These are phyloP conservation scores for Blastobasis adustella DNA, from an alignment of 2,888 invertebrate species.

Conservation along the genomic window DNA sequence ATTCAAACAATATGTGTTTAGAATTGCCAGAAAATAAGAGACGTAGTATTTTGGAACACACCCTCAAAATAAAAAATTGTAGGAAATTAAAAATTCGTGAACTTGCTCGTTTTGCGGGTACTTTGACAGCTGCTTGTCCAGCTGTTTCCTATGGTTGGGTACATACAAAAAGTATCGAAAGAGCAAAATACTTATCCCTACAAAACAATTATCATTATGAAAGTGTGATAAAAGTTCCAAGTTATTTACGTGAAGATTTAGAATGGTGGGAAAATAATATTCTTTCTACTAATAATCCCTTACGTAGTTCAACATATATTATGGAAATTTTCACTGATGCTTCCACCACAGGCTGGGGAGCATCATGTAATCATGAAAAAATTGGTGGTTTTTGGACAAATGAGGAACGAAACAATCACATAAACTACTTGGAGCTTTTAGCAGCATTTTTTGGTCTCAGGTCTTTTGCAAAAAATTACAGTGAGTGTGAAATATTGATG, in stretches of 20 bases:
- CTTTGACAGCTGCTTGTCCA: neutral
- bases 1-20: neutral
- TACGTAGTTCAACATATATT: neutral
- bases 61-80: neutral
- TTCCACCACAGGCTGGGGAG: neutral
- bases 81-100: neutral
- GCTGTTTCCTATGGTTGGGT: constrained; percentile 1
- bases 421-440: neutral
- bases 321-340: constrained; percentile 1
- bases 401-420: neutral
- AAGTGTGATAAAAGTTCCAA: neutral
- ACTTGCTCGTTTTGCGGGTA: neutral
- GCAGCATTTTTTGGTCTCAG: neutral
- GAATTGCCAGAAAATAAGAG: neutral
- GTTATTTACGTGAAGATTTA: neutral
- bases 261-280: neutral
- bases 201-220: neutral
- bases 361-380: neutral
- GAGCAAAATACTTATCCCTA: neutral
- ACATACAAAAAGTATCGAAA: neutral
- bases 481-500: neutral
- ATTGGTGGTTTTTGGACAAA: neutral
- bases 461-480: neutral
- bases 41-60: neutral
- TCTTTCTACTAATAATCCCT: neutral